Base-by-base conservation (phyloP, 2,888 invertebrate species). In the Caenorhabditis zanzibari region DNA sequence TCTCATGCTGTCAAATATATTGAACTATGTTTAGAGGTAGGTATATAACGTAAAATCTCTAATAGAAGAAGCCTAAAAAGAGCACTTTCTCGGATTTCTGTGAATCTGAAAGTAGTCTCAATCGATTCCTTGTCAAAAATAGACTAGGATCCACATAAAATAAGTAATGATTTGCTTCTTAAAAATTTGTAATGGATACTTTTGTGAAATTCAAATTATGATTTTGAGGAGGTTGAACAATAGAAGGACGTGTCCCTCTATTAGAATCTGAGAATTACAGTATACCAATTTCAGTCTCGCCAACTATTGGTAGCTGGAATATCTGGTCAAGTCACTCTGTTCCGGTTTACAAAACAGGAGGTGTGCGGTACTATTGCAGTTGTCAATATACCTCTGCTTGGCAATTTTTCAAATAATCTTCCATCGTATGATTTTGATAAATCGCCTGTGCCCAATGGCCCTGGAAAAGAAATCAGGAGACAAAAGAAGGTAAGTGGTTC, bases 281-380 rank as follows among this genome's bases (percentile, higher is more conserved):
- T n/a, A 38, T 19, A 0, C 38, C 12, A 61, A n/a, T 68, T 83
- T 86, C 80, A 88, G 94, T 97, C 97, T 92, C 94, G 96, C 71
- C 94, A 95, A 91, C 94, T 99, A 91, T 96, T 96, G 88, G 95
- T 98, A 73, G 97, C 97, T 82, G 96, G 97, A 72, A 95, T 96
- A 81, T 96, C 96, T 92, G 95, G 96, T 86, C 97, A 98, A 94
- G 96, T 98, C 90, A 95, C 98, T 92, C 94, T 98, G 82, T 98
- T 97, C 94, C 96, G 96, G 93, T 99, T 97, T 94, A 95, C 96
- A 92, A 97, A 97, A 94, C 95, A 95, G 85, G 98, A 99, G 93
- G 95, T 95, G 89, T 95, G 95, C 16, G 87, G 92, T 56, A 93
- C 94, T 72, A 95, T 96, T 74, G 94, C 95, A 92, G 96, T 96